phyloP scores from a whole-genome alignment of 2,797 vertebrate species.

The Aplochiton taeniatus region DNA sequence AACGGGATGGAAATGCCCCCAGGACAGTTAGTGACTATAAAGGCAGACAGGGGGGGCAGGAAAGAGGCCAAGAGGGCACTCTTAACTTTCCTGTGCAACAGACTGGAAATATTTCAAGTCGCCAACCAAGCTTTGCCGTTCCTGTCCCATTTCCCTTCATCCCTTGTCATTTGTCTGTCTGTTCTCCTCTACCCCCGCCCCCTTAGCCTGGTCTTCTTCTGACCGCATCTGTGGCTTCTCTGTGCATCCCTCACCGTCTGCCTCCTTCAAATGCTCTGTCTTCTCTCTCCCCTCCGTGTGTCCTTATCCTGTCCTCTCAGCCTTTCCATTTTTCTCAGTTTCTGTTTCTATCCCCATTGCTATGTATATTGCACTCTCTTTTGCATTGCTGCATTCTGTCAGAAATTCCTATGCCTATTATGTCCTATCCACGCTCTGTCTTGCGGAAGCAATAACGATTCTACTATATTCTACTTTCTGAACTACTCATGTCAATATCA shows the following conservation, averaged over 20 bases:
- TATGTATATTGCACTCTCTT: no score
- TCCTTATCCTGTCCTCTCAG: conserved; percentile 18
- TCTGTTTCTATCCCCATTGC: no score
- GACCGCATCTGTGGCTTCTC: neutral
- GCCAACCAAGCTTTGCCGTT: neutral
- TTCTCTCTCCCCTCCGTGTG: conserved; percentile 21
- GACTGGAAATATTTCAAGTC: conserved; percentile 37
- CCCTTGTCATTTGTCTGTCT: neutral
- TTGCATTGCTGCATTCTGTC: no score
- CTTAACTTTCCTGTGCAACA: conserved; percentile 43
- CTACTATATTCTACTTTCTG: no score
- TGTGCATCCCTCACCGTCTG: neutral
- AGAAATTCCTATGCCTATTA: no score
- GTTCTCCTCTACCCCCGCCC: neutral
- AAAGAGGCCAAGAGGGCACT: conserved; percentile 28
- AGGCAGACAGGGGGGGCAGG: conserved; percentile 52
- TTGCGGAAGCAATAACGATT: no score
- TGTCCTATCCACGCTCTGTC: no score
- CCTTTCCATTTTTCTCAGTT: neutral
- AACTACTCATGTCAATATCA: no score
- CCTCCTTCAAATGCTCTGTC: neutral
- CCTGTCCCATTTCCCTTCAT: conserved; percentile 21
- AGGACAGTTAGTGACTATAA: conserved; percentile 37
- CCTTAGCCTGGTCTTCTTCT: neutral
- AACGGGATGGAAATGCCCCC: conserved; percentile 51